A percentile compares a stretch with the other conserved stretches of the same genome.
Evolutionary conservation across 2,888 invertebrate genomes (phyloP).

Genomic region (Strigamia maritima): DNA sequence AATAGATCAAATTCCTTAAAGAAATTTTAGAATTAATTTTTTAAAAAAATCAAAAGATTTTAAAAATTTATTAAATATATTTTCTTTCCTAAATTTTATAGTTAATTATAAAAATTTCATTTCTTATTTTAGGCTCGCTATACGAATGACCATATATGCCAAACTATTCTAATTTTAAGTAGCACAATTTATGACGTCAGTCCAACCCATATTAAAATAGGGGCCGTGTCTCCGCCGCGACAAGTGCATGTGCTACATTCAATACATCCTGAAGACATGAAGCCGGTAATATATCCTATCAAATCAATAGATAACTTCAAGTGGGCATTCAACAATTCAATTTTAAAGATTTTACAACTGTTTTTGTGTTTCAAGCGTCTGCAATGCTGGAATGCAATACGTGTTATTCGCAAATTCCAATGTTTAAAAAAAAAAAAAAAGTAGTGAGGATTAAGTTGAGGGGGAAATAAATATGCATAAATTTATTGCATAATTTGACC

Average conservation of each 20-base stretch:
- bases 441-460: too few relatives aligned
- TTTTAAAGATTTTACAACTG: not conserved
- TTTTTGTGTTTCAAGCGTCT: not conserved
- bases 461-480: too few relatives aligned
- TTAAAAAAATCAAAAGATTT: too few relatives aligned
- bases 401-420: not conserved
- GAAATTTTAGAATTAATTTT: too few relatives aligned
- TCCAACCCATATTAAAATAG: not conserved
- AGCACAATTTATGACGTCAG: too few relatives aligned
- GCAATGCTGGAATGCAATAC: not conserved
- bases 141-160: too few relatives aligned
- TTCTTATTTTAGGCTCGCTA: too few relatives aligned
- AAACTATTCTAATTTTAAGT: too few relatives aligned
- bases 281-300: not conserved
- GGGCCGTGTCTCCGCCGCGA: not conserved
- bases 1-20: not conserved
- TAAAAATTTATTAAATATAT: too few relatives aligned
- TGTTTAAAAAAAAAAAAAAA: not conserved
- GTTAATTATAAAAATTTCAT: too few relatives aligned
- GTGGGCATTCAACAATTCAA: not conserved
- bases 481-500: too few relatives aligned
- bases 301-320: not conserved
- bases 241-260: not conserved
- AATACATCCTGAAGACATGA: not conserved
- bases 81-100: too few relatives aligned